These are phyloP conservation scores for Cairina moschata DNA, from an alignment of 2,113 vertebrate species.

Conservation along the genomic window DNA sequence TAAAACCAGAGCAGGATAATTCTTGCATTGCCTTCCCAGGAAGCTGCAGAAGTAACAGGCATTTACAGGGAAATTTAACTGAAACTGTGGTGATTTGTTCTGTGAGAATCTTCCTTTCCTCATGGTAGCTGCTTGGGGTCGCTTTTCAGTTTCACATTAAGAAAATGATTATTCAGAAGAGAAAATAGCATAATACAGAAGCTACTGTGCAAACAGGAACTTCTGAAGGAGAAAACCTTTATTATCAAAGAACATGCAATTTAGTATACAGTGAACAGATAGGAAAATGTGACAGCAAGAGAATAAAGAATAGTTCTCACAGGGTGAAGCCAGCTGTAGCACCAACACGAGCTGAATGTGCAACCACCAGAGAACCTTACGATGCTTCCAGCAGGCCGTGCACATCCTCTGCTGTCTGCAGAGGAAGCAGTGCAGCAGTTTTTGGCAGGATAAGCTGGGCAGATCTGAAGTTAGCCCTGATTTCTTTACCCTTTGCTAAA, in stretches of 20 bases:
- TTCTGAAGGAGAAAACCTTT: neutral
- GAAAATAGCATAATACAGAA: neutral
- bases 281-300: neutral
- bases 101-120: neutral
- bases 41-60: neutral
- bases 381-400: neutral
- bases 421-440: accelerated
- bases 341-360: neutral
- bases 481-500: neutral
- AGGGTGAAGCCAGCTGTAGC: neutral
- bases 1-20: constrained; percentile 3
- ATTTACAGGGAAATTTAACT: neutral
- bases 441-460: accelerated
- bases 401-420: neutral
- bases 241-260: neutral
- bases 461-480: neutral
- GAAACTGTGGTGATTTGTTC: neutral
- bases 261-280: neutral
- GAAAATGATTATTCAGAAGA: constrained; percentile 18
- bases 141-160: constrained; percentile 3
- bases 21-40: neutral
- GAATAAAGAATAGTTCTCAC: neutral
- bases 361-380: neutral
- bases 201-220: neutral
- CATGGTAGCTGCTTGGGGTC: neutral